These are phyloP conservation scores for Chrysina gloriosa DNA, from an alignment of 2,888 invertebrate genomes.

Conservation along the genomic window DNA sequence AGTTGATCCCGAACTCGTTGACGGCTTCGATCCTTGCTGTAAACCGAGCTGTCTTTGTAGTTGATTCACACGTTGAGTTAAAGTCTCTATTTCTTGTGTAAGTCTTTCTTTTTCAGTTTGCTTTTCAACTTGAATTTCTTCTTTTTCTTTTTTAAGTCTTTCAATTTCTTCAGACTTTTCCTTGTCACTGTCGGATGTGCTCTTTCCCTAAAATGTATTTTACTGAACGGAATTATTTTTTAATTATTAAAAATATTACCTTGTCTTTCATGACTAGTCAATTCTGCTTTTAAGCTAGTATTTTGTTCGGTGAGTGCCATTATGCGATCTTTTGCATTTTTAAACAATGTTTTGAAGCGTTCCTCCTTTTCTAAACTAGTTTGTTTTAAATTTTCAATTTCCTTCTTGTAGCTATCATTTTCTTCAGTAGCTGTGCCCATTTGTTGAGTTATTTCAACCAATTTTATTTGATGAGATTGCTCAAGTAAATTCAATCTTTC, in stretches of 20 bases:
- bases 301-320: constrained; percentile 78
- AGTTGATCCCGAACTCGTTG: constrained; percentile 74
- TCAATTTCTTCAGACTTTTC: constrained; percentile 69
- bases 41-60: constrained; percentile 68
- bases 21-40: constrained; percentile 76
- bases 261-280: constrained; percentile 58
- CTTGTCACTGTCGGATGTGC: constrained; percentile 62
- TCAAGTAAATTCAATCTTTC: constrained; percentile 63
- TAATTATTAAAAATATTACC: constrained; percentile 28
- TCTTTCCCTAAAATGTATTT: constrained; percentile 34
- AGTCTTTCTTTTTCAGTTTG: constrained; percentile 71
- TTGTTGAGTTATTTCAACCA: constrained; percentile 65
- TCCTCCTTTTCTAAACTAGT: constrained; percentile 64
- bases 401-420: constrained; percentile 69
- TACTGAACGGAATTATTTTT: neutral
- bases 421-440: constrained; percentile 65
- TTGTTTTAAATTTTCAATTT: constrained; percentile 64
- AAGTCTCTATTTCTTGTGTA: constrained; percentile 73
- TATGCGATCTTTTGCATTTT: constrained; percentile 81
- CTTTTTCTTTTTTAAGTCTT: constrained; percentile 74
- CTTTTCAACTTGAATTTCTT: constrained; percentile 64
- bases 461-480: constrained; percentile 63
- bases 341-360: constrained; percentile 69
- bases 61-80: constrained; percentile 72
- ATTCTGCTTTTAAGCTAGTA: constrained; percentile 71